Base-by-base conservation (phyloP, 1,140 invertebrate species). In the Aphaenogaster ashmeadi region DNA sequence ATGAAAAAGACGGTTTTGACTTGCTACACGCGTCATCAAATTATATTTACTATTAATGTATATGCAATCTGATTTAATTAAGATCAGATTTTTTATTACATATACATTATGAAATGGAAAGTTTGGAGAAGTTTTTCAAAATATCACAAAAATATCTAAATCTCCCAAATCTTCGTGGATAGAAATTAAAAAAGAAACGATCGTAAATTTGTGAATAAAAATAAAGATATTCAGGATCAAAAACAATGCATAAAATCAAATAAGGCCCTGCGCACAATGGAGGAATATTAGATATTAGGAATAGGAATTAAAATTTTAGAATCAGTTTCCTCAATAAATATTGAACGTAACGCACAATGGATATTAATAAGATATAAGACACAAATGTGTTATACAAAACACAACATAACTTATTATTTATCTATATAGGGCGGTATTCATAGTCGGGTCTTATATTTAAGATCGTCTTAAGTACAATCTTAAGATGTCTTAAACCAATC, bases 11-110 rank as follows among this genome's bases (percentile, higher is more conserved):
- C 18, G 5, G 8, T 62, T 62, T 62, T 62, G n/a, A 36, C 13
- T 6, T 18, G 13, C 15, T 62, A 3, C 9, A 36, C 21, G 18
- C 27, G 9, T 75, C n/a, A 77, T 58, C 58, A 9, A 77, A 58
- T 77, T 58, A 58, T 75, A 56, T 77, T 41, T 50, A 50, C 4
- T 33, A 44, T 44, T n/a, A 77, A 58, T 3, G 3, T 27, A 44
- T 15, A 44, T n/a, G 9, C 21, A 33, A 62, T 44, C 4, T 36
- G 5, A n/a, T 77, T 77, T 18, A 27, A 44, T 2, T 21, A 44
- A 41, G 13, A 60, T 60, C 44, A 60, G 15, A 60, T 60, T 27
- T 58, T 77, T 27, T 56, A n/a, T 18, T 41, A 52, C 6, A 56
- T 56, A 47, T 18, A 21, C 1, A 5, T 41, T 1, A 9, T 54